Evolutionary conservation across 2,113 vertebrate genomes (phyloP).

Genomic region (Anoura caudifer): DNA sequence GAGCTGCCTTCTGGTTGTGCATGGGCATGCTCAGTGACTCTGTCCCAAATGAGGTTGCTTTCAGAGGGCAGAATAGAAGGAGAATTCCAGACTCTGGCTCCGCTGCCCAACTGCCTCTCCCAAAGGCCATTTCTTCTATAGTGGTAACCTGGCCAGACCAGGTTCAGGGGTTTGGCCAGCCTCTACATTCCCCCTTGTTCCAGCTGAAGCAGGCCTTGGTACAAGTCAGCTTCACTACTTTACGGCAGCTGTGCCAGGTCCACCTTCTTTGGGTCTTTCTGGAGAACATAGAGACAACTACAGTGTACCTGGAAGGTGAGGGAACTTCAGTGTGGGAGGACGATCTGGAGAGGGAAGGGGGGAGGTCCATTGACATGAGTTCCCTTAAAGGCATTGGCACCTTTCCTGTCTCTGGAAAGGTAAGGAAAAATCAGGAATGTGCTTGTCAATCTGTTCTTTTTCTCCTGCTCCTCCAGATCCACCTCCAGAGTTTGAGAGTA

Average conservation of each 20-base stretch:
- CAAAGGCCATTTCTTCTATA: conserved; percentile 89
- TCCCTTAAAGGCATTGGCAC: not conserved
- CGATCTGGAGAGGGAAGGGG: not conserved
- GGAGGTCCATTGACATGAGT: not conserved
- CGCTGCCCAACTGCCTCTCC: not conserved
- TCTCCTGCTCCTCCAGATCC: not conserved
- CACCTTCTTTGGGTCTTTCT: conserved; percentile 65
- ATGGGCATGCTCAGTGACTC: not conserved
- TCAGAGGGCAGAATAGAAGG: not conserved
- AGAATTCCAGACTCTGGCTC: not conserved
- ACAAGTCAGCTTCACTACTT: conserved; percentile 86
- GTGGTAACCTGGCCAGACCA: conserved; percentile 93
- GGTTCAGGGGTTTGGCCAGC: conserved; percentile 92
- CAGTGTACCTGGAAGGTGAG: conserved; percentile 85
- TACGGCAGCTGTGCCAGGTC: conserved; percentile 62
- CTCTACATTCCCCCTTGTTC: conserved; percentile 86
- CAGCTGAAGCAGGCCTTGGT: conserved; percentile 90
- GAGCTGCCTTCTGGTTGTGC: too few species aligned
- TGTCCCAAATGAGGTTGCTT: not conserved
- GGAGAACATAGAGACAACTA: conserved; percentile 86
- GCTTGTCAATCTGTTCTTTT: not conserved
- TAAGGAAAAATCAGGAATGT: not conserved
- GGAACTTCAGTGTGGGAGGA: not conserved
- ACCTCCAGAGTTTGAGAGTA: not conserved
- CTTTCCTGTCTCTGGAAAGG: not conserved